These are phyloP conservation scores for Drosophila pseudoananassae DNA, from an alignment of 1,140 invertebrate species.

Conservation along the genomic window DNA sequence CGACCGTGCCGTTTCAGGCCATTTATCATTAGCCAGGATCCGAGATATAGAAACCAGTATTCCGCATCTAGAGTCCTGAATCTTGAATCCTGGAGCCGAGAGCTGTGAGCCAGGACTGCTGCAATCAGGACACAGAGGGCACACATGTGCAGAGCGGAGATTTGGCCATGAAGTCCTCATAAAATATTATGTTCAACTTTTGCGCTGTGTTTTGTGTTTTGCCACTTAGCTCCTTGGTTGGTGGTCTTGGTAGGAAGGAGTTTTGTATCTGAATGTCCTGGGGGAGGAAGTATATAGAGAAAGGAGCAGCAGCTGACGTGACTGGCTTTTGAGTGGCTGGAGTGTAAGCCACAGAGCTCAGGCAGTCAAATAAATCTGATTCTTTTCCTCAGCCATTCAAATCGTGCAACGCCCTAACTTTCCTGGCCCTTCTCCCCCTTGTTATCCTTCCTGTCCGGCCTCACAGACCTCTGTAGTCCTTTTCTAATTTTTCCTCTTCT, in stretches of 20 bases:
- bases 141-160: conserved; percentile 57
- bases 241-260: background rate
- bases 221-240: background rate
- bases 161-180: conserved; percentile 64
- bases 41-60: background rate
- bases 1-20: conserved; percentile 18
- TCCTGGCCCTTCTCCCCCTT: background rate
- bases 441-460: background rate
- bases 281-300: background rate
- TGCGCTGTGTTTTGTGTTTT: conserved; percentile 23
- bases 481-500: background rate
- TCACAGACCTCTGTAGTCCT: background rate
- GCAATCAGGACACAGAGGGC: conserved; percentile 50
- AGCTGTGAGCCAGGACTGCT: conserved; percentile 21
- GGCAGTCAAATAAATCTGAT: conserved; percentile 34
- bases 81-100: background rate
- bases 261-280: background rate
- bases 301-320: conserved; percentile 19
- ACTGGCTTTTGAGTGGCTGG: conserved; percentile 23
- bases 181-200: conserved; percentile 72
- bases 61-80: conserved; percentile 2
- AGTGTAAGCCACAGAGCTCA: background rate
- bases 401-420: background rate
- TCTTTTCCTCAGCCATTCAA: conserved; percentile 5
- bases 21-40: conserved; percentile 57